Conservation (phyloP, 2,113 vertebrate species). For the Eclectus roratus region DNA sequence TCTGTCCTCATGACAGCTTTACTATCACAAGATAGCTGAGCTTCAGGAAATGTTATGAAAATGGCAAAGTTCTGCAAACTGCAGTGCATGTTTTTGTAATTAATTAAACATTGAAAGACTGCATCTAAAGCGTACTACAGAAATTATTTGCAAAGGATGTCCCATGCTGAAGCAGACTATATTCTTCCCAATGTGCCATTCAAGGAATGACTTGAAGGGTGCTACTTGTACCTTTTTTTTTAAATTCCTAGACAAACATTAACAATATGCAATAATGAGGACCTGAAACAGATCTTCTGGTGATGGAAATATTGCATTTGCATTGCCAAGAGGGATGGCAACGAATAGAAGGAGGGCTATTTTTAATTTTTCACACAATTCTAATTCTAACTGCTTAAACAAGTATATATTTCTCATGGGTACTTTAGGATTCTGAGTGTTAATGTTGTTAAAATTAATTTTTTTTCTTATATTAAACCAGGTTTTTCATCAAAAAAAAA, state of each 20-base stretch:
- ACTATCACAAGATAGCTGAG: conserved; percentile 57
- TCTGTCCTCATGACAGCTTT: conserved; percentile 64
- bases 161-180: not conserved
- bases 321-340: not conserved
- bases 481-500: not conserved
- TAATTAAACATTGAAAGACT: conserved; percentile 50
- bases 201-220: conserved; percentile 35
- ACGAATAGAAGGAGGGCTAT: not conserved
- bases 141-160: conserved; percentile 62
- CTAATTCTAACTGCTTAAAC: conserved; percentile 30
- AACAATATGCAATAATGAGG: not conserved
- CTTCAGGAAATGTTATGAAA: conserved; percentile 66
- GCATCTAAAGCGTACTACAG: not conserved
- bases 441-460: conserved; percentile 7
- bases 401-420: conserved; percentile 4
- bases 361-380: conserved; percentile 39
- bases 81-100: conserved; percentile 52
- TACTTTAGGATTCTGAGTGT: not conserved
- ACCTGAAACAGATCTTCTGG: conserved; percentile 33
- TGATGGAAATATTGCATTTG: conserved; percentile 23
- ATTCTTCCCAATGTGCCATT: conserved; percentile 23
- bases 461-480: conserved; percentile 6
- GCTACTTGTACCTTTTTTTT: not conserved
- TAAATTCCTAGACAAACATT: not conserved
- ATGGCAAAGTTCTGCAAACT: conserved; percentile 58